Evolutionary conservation across 2,888 invertebrate genomes (phyloP), one percentile per base, ranked within the genome.

Genomic region (Diarsia mendica): DNA sequence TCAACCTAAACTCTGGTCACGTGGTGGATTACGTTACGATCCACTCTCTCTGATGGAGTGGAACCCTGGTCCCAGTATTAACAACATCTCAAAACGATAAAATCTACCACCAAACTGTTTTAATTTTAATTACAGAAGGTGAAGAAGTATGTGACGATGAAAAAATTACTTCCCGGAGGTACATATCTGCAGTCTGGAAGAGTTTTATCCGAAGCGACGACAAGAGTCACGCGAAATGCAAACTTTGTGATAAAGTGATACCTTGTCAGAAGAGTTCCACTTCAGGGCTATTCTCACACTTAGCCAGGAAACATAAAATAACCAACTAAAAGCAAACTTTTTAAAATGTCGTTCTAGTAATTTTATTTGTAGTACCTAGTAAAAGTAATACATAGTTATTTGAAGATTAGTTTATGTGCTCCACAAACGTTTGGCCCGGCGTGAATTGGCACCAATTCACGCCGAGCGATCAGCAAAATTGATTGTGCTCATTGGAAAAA

Each of bases 101-200:
- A 33, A 18, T 60, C 28, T 28, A 58, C 18, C 28, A 58, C 28
- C 18, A 9, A 58, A 28, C 18, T 28, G 1, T 49, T 49, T 20
- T 13, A 20, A 6, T 65, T 66, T 53, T 67, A 11, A 39, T 67
- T 67, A 3, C 39, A 67, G 67, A 53, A 15, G n/a, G 9, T 3
- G 51, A 51, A 2, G 66, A 51, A 49, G 33, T 11, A n/a, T 67
- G 28, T 39, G 66, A 67, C 2, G 68, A 15, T 20, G 60, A 68
- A 9, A 28, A 63, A 15, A 23, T 9, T 15, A 44, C 20, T 3
- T 63, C 44, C 8, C 58, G 75, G 11, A 51, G 44, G n/a, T 23
- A 63, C 44, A 58, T 44, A 18, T 75, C 75, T 11, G 3, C 55
- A 5, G 72, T 71, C 20, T 75, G 75, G 75, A n/a, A 58, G 18